These are phyloP conservation scores for Xestoiulus laeticollis DNA, from an alignment of 2,888 invertebrate genomes.

Conservation along the genomic window DNA sequence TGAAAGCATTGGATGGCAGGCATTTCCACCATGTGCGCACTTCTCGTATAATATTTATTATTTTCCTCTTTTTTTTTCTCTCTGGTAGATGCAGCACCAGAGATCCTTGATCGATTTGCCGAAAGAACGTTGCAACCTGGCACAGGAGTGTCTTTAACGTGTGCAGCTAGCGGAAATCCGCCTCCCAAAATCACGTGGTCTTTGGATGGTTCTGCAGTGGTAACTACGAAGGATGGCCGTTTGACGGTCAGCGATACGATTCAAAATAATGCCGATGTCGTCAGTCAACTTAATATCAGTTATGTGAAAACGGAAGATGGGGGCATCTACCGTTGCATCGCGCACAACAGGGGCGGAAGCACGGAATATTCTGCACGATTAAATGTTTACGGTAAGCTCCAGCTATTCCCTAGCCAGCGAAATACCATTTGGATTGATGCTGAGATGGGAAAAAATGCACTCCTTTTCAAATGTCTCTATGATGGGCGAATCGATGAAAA, in stretches of 20 bases:
- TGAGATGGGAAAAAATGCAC: background rate
- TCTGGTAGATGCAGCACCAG: slow-evolving; percentile 75
- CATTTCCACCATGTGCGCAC: no score
- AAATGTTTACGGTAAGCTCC: slow-evolving; percentile 76
- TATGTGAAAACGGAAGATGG: slow-evolving; percentile 88
- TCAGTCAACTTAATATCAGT: slow-evolving; percentile 75
- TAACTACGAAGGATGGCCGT: slow-evolving; percentile 79
- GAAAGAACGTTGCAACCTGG: slow-evolving; percentile 81
- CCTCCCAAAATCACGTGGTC: slow-evolving; percentile 62
- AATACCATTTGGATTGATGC: no score
- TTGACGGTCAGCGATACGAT: slow-evolving; percentile 52
- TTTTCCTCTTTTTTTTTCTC: background rate
- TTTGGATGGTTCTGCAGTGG: slow-evolving; percentile 66
- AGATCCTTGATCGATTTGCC: slow-evolving; percentile 78
- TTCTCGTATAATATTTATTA: background rate
- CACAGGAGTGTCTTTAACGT: slow-evolving; percentile 79
- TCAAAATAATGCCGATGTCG: slow-evolving; percentile 53
- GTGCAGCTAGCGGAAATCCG: slow-evolving; percentile 66
- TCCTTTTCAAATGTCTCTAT: background rate
- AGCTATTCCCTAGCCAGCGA: background rate
- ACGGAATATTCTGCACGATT: slow-evolving; percentile 85
- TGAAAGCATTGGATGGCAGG: background rate
- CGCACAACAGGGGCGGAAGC: slow-evolving; percentile 82
- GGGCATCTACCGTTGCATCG: slow-evolving; percentile 86
- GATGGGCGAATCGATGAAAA: no score